phyloP scores from a whole-genome alignment of 2,888 invertebrate genomes.

The Linnaemya tessellans region DNA sequence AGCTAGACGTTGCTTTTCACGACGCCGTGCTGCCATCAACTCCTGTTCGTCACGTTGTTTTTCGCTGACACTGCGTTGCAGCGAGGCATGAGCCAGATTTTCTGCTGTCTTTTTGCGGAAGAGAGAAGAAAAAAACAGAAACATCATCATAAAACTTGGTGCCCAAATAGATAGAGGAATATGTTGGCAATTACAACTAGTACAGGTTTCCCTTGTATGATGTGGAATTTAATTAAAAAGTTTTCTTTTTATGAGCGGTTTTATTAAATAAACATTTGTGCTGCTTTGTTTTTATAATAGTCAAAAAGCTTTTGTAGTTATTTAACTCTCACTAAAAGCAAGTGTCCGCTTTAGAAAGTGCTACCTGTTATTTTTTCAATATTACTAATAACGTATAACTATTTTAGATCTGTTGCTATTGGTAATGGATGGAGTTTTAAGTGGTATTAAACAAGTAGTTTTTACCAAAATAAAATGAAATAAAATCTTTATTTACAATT shows the following conservation, averaged over 20 bases:
- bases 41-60: constrained; percentile 94
- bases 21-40: constrained; percentile 88
- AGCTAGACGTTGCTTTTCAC: constrained; percentile 85
- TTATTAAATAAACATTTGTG: too few relatives aligned
- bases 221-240: background rate
- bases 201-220: background rate
- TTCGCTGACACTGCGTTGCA: constrained; percentile 90
- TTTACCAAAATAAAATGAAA: constrained; percentile 8
- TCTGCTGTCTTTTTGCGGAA: constrained; percentile 85
- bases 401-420: constrained; percentile 50
- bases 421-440: constrained; percentile 55
- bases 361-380: background rate
- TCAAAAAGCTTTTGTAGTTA: too few relatives aligned
- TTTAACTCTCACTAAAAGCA: background rate
- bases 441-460: constrained; percentile 13
- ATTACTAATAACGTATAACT: constrained; percentile 17
- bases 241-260: too few relatives aligned
- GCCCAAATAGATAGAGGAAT: background rate
- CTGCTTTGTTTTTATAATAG: too few relatives aligned
- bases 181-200: background rate
- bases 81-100: constrained; percentile 89
- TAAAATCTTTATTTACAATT: constrained; percentile 43
- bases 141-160: background rate
- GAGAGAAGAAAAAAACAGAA: background rate
- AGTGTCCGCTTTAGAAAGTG: background rate